Evolutionary conservation across 2,888 invertebrate genomes (phyloP), one percentile per base, ranked within the genome.

Genomic region (Cabera pusaria): DNA sequence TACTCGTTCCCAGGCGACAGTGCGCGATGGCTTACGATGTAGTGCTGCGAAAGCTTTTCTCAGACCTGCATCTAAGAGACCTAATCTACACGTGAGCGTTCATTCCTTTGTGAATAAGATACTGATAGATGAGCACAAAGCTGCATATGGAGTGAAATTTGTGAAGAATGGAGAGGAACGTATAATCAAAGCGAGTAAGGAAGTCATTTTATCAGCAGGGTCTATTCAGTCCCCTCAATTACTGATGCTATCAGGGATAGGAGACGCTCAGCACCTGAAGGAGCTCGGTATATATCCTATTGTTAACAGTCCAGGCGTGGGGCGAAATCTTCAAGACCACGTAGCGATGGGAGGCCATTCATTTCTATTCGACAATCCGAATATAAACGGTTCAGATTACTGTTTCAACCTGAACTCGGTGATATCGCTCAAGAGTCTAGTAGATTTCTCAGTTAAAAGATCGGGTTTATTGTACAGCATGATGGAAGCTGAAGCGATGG

Each of bases 121-220:
- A 26, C 65, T 94, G 1, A 91, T 95, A 7, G 91, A 94, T 55
- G 71, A 90, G 8, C 76, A 90, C 0, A 92, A 91, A 53, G 80
- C 82, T 18, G 95, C 94, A 0, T 90, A 91, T 20, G 95, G 94
- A 0, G 93, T 95, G 0, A 71, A 86, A 43, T 94, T 94, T 55
- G 90, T 81, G n/a, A 92, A 92, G 59, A 71, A 90, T 23, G 90
- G 90, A 1, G 69, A 81, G 2, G 84, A 79, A 4, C 83, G 81
- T 36, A 84, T 84, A n/a, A 90, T 93, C 0, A 85, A 78, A 45
- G 94, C 94, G 0, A 90, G 86, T 4, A 92, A 91, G 57, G 97
- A 97, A 77, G 92, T 98, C 0, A 94, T 98, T 44, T 71, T 98
- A 19, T 93, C 96, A 7, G 96, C 96, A 0, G 98, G 97, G 1